phyloP scores from a whole-genome alignment of 2,888 invertebrate genomes.

The Elgonia sp. region DNA sequence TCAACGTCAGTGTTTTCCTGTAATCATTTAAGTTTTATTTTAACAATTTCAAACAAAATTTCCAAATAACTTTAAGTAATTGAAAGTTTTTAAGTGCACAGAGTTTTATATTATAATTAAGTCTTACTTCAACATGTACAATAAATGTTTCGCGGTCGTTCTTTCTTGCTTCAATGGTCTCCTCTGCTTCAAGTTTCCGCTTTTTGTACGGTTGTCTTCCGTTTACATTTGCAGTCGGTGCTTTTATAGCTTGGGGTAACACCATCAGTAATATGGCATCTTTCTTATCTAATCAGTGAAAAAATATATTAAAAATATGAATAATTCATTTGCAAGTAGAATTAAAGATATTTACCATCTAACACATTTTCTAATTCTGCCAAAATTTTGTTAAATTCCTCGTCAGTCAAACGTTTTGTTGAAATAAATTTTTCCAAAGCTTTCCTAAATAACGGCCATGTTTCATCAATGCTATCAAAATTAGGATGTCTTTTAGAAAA shows the following conservation, averaged over 20 bases:
- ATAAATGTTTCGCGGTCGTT: slow-evolving; percentile 37
- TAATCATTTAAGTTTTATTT: neutral
- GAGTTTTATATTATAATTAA: neutral
- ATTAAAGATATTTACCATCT: too few species aligned
- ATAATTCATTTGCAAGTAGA: too few species aligned
- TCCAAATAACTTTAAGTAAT: neutral
- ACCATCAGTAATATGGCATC: too few species aligned
- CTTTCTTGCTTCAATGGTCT: slow-evolving; percentile 12
- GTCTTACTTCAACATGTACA: slow-evolving; percentile 12
- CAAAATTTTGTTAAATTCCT: too few species aligned
- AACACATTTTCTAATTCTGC: too few species aligned
- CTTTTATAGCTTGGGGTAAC: neutral
- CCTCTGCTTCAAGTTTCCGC: slow-evolving; percentile 6
- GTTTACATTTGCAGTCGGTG: neutral
- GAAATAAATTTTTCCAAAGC: too few species aligned
- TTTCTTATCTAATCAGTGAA: too few species aligned
- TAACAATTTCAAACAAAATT: neutral
- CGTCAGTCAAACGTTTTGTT: too few species aligned
- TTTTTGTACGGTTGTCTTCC: neutral
- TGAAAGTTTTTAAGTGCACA: neutral
- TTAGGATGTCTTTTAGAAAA: too few species aligned
- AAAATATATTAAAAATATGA: too few species aligned
- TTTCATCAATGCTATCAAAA: too few species aligned
- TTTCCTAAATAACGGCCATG: too few species aligned
- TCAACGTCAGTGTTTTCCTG: neutral